Evolutionary conservation across 2,888 invertebrate species (phyloP), one percentile per base, ranked within the genome.

Genomic region (Thelaira solivaga): DNA sequence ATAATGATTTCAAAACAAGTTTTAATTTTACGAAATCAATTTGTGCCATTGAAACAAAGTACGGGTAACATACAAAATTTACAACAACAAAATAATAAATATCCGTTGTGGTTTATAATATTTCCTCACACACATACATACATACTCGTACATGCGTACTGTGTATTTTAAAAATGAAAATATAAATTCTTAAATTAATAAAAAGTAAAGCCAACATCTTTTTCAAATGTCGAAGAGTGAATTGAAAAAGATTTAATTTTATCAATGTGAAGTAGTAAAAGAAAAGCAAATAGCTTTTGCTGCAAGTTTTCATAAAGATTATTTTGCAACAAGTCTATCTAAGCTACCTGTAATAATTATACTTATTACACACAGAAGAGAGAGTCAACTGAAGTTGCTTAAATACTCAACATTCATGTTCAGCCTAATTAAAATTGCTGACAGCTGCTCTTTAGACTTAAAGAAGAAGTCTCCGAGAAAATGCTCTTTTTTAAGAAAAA

Each of bases 1-100:
- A 41, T 59, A 41, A 45, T 36, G 51, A 64, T 53, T 69, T n/a
- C 2, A 45, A 64, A 78, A 78, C 78, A 39, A 64, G 74, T 78
- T 74, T 75, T 22, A 6, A 49, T 22, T 57, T 73, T 64, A 11
- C 36, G 29, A 72, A 73, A 53, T 24, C 49, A 78, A 73, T 73
- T 74, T 78, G 65, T 73, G 73, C 69, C 69, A 74, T 39, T 61
- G 41, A 53, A 71, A 74, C 69, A 65, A 57, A 76, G 47, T n/a
- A n/a, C n/a, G n/a, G n/a, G n/a, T 39, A 34, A 64, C 16, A 43
- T 31, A 31, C 26, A 62, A 43, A 64, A 45, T 47, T 10, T n/a
- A 43, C 24, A 20, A 24, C 49, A 69, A 31, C 59, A 67, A 45
- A 69, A 26, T 49, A n/a, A n/a, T n/a, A n/a, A n/a, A n/a, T n/a